Evolutionary conservation across 2,888 invertebrate species (phyloP).

Genomic region (Odontocolon sp.): DNA sequence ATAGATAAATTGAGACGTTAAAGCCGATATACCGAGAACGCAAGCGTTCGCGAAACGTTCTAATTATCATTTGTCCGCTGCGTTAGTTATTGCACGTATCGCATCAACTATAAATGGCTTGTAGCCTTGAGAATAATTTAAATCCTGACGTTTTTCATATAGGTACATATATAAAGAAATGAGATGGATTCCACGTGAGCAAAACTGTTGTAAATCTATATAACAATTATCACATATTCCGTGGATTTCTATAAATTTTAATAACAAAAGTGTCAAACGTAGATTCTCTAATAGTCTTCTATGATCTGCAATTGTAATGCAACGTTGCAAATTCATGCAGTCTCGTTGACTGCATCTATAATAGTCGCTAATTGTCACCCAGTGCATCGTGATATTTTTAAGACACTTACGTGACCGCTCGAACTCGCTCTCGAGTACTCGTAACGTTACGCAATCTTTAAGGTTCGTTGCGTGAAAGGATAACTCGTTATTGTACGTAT

Average conservation of each 20-base stretch:
- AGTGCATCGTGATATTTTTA: conserved; percentile 49
- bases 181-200: conserved; percentile 5
- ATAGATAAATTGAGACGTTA: neutral
- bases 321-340: conserved; percentile 18
- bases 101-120: neutral
- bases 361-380: conserved; percentile 54
- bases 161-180: conserved; percentile 10
- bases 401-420: conserved; percentile 48
- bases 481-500: conserved; percentile 14
- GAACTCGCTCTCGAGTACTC: conserved; percentile 6
- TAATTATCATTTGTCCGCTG: conserved; percentile 32
- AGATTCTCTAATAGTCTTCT: neutral
- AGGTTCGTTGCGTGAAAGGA: conserved; percentile 36
- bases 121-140: conserved; percentile 39
- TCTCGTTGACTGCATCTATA: conserved; percentile 31
- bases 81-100: neutral
- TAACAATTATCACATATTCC: no score
- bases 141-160: conserved; percentile 26
- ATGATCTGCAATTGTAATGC: conserved; percentile 3
- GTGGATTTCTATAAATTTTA: no score
- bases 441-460: conserved; percentile 50
- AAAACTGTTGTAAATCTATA: neutral
- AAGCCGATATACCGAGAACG: no score
- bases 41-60: conserved; percentile 7
- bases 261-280: no score